These are phyloP conservation scores for Neodiprion virginianus DNA, from an alignment of 1,140 invertebrate species.

Conservation along the genomic window DNA sequence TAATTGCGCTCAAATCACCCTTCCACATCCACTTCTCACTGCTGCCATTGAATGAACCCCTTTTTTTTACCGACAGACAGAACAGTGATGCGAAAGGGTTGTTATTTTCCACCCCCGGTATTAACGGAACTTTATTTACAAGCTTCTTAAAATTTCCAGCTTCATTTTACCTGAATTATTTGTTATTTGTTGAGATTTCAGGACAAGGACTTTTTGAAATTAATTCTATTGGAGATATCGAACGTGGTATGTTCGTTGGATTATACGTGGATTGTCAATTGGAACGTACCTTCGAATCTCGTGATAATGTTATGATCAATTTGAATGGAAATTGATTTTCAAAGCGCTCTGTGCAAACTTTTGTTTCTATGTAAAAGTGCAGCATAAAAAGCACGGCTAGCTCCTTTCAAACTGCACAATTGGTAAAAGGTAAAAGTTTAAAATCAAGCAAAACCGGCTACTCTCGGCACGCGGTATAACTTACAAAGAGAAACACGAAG, in stretches of 20 bases:
- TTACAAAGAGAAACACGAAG: too few relatives aligned
- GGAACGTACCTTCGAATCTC: too few relatives aligned
- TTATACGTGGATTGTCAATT: too few relatives aligned
- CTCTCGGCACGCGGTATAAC: too few relatives aligned
- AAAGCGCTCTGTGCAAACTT: too few relatives aligned
- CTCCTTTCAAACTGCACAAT: too few relatives aligned
- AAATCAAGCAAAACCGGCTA: too few relatives aligned
- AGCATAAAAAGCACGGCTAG: too few relatives aligned
- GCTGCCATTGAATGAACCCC: background rate
- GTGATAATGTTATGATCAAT: too few relatives aligned
- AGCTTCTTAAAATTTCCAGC: background rate
- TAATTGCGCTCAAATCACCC: background rate
- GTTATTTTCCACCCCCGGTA: background rate
- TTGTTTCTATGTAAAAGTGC: too few relatives aligned
- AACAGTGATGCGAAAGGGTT: background rate
- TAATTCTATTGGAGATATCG: background rate
- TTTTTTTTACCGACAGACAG: background rate
- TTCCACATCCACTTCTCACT: background rate
- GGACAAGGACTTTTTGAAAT: background rate
- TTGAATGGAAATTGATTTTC: too few relatives aligned
- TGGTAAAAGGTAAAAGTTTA: too few relatives aligned
- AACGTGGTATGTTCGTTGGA: background rate
- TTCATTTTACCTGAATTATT: background rate
- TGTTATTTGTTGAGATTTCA: background rate
- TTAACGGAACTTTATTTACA: background rate